Percentiles rank a stretch among this genome's conserved stretches.
These are phyloP conservation scores for Hyposmocoma kahamanoa DNA, from an alignment of 1,140 invertebrate genomes.

Conservation along the genomic window DNA sequence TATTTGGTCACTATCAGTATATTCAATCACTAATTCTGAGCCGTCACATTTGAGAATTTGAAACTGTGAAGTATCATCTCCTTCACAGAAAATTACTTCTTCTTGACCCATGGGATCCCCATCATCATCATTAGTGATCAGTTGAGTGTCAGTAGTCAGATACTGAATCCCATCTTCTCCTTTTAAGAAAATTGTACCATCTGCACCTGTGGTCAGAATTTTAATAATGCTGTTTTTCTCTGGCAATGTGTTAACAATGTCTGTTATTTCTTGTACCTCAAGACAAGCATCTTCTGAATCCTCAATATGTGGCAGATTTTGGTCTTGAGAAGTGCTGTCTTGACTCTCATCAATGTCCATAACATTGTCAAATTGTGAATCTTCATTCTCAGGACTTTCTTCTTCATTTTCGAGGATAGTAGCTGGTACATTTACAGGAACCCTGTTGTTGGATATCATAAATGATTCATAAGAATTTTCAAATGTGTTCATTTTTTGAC, in stretches of 20 bases:
- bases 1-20: constrained; percentile 58
- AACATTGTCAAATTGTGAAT: constrained; percentile 12
- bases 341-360: constrained; percentile 35
- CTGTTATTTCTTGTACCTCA: constrained; percentile 17
- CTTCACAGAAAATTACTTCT: constrained; percentile 62
- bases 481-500: constrained; percentile 19
- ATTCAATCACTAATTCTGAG: constrained; percentile 60
- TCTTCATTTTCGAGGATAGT: constrained; percentile 62
- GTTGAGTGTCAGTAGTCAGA: constrained; percentile 37
- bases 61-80: constrained; percentile 56
- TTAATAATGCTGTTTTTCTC: constrained; percentile 31
- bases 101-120: constrained; percentile 40
- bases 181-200: constrained; percentile 51
- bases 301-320: constrained; percentile 19
- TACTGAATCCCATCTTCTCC: constrained; percentile 42
- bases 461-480: constrained; percentile 49
- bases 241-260: neutral
- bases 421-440: constrained; percentile 48
- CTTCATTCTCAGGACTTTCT: constrained; percentile 39
- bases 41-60: constrained; percentile 64
- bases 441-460: constrained; percentile 44
- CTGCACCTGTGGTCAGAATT: constrained; percentile 39
- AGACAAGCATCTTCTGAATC: constrained; percentile 21
- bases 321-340: constrained; percentile 28
- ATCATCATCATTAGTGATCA: constrained; percentile 33